These are phyloP conservation scores for Stenoptilia bipunctidactyla DNA, from an alignment of 2,888 invertebrate species.

Conservation along the genomic window DNA sequence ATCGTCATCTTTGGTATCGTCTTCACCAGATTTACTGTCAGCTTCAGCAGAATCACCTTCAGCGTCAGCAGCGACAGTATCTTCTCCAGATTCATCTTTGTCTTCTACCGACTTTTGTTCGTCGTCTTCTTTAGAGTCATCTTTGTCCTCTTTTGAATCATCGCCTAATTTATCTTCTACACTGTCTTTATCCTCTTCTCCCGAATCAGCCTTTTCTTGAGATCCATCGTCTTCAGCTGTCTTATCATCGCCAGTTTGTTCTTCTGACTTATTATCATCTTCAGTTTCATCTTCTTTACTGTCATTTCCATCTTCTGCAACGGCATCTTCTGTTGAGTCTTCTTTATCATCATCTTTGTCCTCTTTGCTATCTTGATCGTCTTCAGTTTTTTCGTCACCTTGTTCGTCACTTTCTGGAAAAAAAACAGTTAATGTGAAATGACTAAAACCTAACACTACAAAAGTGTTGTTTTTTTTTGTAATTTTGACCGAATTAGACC, in stretches of 20 bases:
- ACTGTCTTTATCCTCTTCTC: slow-evolving; percentile 27
- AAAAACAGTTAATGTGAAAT: no score
- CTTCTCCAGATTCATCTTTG: slow-evolving; percentile 16
- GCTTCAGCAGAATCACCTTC: slow-evolving; percentile 16
- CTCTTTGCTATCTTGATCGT: slow-evolving; percentile 21
- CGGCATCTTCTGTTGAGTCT: slow-evolving; percentile 21
- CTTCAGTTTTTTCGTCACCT: slow-evolving; percentile 24
- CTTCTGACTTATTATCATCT: slow-evolving; percentile 25
- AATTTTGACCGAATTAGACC: no score
- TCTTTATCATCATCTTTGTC: slow-evolving; percentile 24
- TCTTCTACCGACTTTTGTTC: slow-evolving; percentile 24
- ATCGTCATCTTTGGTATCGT: slow-evolving; percentile 21
- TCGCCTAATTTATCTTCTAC: slow-evolving; percentile 27
- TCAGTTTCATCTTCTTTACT: slow-evolving; percentile 29
- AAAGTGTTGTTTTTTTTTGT: no score
- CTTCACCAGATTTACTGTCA: slow-evolving; percentile 9
- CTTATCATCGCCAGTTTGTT: slow-evolving; percentile 28
- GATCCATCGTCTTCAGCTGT: slow-evolving; percentile 50
- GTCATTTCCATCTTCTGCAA: slow-evolving; percentile 27
- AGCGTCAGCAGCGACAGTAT: slow-evolving; percentile 17
- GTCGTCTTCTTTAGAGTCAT: slow-evolving; percentile 23
- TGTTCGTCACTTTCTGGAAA: slow-evolving; percentile 51
- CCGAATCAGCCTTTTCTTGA: slow-evolving; percentile 53
- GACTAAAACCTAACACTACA: no score
- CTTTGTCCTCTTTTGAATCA: slow-evolving; percentile 29